A percentile compares a stretch with the other conserved stretches of the same genome.
Evolutionary conservation across 1,140 invertebrate genomes (phyloP).

Genomic region (Drosophila nebulosa): DNA sequence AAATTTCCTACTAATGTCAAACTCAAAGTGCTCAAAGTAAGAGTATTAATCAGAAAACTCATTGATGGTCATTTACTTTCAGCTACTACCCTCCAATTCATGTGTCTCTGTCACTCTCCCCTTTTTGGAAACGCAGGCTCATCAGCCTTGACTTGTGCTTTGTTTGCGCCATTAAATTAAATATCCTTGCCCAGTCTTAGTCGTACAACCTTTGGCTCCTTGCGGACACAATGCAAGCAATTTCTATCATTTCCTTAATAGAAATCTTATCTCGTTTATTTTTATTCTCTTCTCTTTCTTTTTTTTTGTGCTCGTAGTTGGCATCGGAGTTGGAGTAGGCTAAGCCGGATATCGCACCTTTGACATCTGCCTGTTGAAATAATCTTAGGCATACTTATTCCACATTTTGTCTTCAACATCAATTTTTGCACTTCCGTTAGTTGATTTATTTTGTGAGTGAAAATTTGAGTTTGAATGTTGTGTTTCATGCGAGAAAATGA

Average conservation of each 20-base stretch:
- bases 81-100: slow-evolving; percentile 9
- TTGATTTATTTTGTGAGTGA: background rate
- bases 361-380: slow-evolving; percentile 60
- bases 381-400: slow-evolving; percentile 5
- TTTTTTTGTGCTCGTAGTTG: slow-evolving; percentile 56
- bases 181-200: slow-evolving; percentile 52
- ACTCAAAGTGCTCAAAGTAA: background rate
- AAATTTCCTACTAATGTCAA: background rate
- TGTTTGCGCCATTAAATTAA: slow-evolving; percentile 77
- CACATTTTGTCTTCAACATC: background rate
- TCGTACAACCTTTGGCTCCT: slow-evolving; percentile 25
- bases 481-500: slow-evolving; percentile 15
- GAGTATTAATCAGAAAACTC: background rate
- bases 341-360: slow-evolving; percentile 78
- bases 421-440: background rate
- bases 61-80: slow-evolving; percentile 61
- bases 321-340: slow-evolving; percentile 8
- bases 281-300: background rate
- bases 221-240: slow-evolving; percentile 65
- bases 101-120: background rate
- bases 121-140: background rate
- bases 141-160: slow-evolving; percentile 55
- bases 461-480: background rate
- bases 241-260: slow-evolving; percentile 78
- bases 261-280: slow-evolving; percentile 69